A percentile compares a stretch with the other conserved stretches of the same genome.
These are phyloP conservation scores for Lerema accius DNA, from an alignment of 1,140 invertebrate genomes.

Conservation along the genomic window DNA sequence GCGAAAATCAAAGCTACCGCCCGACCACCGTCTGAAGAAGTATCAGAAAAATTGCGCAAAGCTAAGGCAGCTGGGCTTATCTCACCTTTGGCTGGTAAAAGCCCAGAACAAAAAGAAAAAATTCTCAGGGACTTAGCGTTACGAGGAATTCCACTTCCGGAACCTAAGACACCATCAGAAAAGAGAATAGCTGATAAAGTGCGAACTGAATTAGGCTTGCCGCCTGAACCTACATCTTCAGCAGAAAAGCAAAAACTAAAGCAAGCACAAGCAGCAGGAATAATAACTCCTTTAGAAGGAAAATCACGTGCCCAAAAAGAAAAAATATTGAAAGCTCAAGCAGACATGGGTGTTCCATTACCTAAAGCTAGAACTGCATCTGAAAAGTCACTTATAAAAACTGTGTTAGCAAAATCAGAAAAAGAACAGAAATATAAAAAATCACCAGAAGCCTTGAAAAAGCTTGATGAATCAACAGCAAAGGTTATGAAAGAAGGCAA, in stretches of 20 bases:
- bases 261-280: slow-evolving; percentile 27
- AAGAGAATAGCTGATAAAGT: slow-evolving; percentile 41
- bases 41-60: slow-evolving; percentile 31
- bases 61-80: slow-evolving; percentile 36
- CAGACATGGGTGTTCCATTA: slow-evolving; percentile 35
- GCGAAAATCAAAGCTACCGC: slow-evolving; percentile 15
- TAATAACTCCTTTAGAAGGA: slow-evolving; percentile 32
- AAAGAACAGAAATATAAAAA: too few species aligned
- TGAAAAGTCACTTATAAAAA: too few species aligned
- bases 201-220: slow-evolving; percentile 37
- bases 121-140: slow-evolving; percentile 37
- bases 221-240: slow-evolving; percentile 38
- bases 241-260: slow-evolving; percentile 25
- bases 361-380: too few species aligned
- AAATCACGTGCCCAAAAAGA: slow-evolving; percentile 26
- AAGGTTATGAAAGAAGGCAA: too few species aligned
- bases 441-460: too few species aligned
- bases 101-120: slow-evolving; percentile 33
- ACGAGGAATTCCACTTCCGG: slow-evolving; percentile 42
- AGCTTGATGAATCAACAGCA: too few species aligned
- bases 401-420: too few species aligned
- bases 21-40: not conserved
- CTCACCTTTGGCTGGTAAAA: slow-evolving; percentile 39
- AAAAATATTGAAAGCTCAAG: slow-evolving; percentile 28
- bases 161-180: slow-evolving; percentile 44